phyloP scores from a whole-genome alignment of 2,797 vertebrate genomes.

The Petrocephalus schoutedeni region DNA sequence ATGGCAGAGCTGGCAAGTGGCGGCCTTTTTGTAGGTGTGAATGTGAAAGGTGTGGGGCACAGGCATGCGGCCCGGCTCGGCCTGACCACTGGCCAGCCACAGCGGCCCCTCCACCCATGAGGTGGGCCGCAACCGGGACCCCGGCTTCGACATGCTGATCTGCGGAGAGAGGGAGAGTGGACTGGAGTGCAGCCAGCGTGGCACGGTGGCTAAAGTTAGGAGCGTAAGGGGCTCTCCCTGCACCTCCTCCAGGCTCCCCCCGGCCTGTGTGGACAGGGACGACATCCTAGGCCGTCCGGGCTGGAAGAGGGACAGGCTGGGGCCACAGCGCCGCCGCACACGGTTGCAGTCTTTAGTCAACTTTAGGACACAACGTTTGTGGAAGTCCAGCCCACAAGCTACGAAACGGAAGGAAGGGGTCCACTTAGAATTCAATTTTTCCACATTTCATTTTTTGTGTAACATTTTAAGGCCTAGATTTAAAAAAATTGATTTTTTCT shows the following conservation, averaged over 20 bases:
- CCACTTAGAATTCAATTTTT: not conserved
- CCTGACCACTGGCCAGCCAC: slow-evolving; percentile 41
- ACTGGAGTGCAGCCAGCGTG: not conserved
- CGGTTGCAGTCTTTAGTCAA: slow-evolving; percentile 75
- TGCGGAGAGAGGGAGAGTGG: slow-evolving; percentile 23
- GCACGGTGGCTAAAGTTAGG: not conserved
- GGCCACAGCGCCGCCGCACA: slow-evolving; percentile 60
- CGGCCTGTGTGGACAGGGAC: slow-evolving; percentile 55
- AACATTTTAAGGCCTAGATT: not conserved
- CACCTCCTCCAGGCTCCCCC: slow-evolving; percentile 67
- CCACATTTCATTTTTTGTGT: not conserved
- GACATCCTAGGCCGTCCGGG: slow-evolving; percentile 42
- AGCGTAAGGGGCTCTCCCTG: not conserved
- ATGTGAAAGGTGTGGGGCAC: slow-evolving; percentile 73
- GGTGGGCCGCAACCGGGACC: slow-evolving; percentile 43
- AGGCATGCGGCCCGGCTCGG: slow-evolving; percentile 27
- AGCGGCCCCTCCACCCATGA: slow-evolving; percentile 56
- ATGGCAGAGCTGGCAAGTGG: slow-evolving; percentile 63
- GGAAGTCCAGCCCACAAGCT: slow-evolving; percentile 85
- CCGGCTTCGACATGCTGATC: slow-evolving; percentile 63
- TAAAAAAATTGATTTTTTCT: not conserved
- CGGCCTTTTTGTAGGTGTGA: slow-evolving; percentile 70
- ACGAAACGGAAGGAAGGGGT: slow-evolving; percentile 10
- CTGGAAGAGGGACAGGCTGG: slow-evolving; percentile 66
- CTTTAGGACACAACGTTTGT: slow-evolving; percentile 78